Percentiles rank a stretch among this genome's conserved stretches.
These are phyloP conservation scores for Nilaparvata lugens DNA, from an alignment of 1,140 invertebrate species.

Conservation along the genomic window DNA sequence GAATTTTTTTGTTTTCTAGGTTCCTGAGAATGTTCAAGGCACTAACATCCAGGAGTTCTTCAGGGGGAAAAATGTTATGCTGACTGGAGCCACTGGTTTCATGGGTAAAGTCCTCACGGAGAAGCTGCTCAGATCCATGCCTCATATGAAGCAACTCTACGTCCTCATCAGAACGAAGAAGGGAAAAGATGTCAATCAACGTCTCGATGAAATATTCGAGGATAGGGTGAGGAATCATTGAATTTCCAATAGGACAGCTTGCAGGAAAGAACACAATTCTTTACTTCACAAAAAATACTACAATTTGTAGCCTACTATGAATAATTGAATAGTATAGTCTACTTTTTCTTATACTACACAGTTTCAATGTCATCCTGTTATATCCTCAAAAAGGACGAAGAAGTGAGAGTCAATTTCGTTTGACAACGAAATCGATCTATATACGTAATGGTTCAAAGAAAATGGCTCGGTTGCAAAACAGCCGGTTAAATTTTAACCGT, in stretches of 20 bases:
- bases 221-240: slow-evolving; percentile 61
- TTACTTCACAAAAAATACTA: neutral
- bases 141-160: slow-evolving; percentile 59
- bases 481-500: too few species aligned
- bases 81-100: slow-evolving; percentile 53
- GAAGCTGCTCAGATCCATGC: slow-evolving; percentile 69
- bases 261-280: too few species aligned
- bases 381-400: too few species aligned
- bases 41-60: slow-evolving; percentile 36
- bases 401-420: too few species aligned
- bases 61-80: slow-evolving; percentile 40
- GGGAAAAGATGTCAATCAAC: slow-evolving; percentile 46
- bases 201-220: slow-evolving; percentile 54
- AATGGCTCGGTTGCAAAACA: too few species aligned
- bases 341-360: neutral
- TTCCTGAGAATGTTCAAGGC: slow-evolving; percentile 11
- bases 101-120: slow-evolving; percentile 79
- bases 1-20: neutral
- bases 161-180: slow-evolving; percentile 63
- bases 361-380: too few species aligned
- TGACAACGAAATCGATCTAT: too few species aligned
- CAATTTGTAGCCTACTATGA: neutral
- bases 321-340: neutral
- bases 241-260: too few species aligned
- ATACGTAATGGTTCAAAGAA: too few species aligned